Percentiles rank a stretch among this genome's conserved stretches.
These are phyloP conservation scores for Neomicropteryx cornuta DNA, from an alignment of 1,140 invertebrate species.

Conservation along the genomic window DNA sequence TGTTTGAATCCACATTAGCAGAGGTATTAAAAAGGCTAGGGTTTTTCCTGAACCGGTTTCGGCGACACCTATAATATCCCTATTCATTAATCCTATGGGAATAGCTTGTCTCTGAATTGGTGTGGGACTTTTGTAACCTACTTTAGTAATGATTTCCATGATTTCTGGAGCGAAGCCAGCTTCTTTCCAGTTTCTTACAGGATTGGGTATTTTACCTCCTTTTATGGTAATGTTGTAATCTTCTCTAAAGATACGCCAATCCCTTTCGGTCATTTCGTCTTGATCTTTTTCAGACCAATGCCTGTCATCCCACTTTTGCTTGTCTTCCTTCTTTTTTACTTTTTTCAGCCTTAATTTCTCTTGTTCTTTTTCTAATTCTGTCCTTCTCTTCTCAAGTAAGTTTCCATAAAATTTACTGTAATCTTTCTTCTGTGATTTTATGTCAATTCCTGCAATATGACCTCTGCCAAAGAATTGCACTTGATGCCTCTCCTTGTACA, in stretches of 20 bases:
- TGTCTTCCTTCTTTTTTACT: conserved; percentile 91
- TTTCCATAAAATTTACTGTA: conserved; percentile 98
- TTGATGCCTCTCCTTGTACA: conserved; percentile 95
- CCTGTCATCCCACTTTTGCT: conserved; percentile 97
- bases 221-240: conserved; percentile 99
- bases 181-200: conserved; percentile 92
- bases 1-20: conserved; percentile 96
- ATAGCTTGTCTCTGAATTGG: conserved; percentile 99
- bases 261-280: conserved; percentile 96
- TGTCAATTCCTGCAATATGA: conserved; percentile 96
- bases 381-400: conserved; percentile 87
- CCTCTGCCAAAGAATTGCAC: conserved; percentile 97
- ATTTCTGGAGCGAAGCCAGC: conserved; percentile 85
- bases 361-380: conserved; percentile 95
- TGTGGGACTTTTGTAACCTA: conserved; percentile 96
- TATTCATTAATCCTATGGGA: conserved; percentile 95
- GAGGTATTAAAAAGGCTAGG: conserved; percentile 92
- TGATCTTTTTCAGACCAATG: conserved; percentile 96
- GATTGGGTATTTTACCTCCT: conserved; percentile 94
- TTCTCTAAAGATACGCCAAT: conserved; percentile 99
- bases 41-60: conserved; percentile 99
- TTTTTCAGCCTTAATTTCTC: conserved; percentile 91
- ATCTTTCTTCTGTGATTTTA: conserved; percentile 93
- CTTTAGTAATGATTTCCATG: conserved; percentile 88
- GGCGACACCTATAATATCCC: conserved; percentile 99